These are phyloP conservation scores for Choloepus hoffmanni DNA, from an alignment of 2,113 vertebrate species.

Conservation along the genomic window DNA sequence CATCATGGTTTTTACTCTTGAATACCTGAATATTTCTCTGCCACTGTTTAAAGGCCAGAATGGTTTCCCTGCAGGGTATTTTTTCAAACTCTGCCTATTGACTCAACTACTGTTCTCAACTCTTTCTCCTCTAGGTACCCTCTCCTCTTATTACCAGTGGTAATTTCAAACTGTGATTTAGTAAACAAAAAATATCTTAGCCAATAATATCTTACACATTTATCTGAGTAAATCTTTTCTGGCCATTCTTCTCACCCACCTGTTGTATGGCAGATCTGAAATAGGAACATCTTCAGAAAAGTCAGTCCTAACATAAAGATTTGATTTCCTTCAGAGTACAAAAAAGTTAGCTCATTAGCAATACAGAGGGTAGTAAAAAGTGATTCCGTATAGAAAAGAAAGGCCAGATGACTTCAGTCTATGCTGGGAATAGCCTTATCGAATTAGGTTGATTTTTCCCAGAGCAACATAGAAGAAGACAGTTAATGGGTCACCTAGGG, in stretches of 20 bases:
- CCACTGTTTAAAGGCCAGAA: neutral
- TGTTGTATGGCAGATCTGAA: constrained; percentile 7
- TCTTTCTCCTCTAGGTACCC: neutral
- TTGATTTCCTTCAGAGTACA: neutral
- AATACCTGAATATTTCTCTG: neutral
- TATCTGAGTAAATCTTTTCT: neutral
- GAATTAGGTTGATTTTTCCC: constrained; percentile 30
- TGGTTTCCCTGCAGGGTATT: neutral
- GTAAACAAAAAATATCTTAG: neutral
- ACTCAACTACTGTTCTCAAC: neutral
- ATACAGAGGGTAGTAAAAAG: neutral
- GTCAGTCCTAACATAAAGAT: neutral
- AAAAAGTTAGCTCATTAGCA: constrained; percentile 21
- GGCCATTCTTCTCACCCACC: neutral
- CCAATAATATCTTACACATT: neutral
- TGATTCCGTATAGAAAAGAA: neutral
- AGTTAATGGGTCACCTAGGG: constrained; percentile 46
- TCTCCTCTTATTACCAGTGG: neutral
- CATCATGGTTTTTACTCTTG: neutral
- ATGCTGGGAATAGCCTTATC: neutral
- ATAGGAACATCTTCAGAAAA: neutral
- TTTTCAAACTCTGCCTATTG: neutral
- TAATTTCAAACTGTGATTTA: constrained; percentile 36
- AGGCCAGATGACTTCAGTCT: neutral
- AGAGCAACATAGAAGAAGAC: neutral